Evolutionary conservation across 2,797 vertebrate genomes (phyloP), one percentile per base, ranked within the genome.

Genomic region (Sphenodon punctatus): DNA sequence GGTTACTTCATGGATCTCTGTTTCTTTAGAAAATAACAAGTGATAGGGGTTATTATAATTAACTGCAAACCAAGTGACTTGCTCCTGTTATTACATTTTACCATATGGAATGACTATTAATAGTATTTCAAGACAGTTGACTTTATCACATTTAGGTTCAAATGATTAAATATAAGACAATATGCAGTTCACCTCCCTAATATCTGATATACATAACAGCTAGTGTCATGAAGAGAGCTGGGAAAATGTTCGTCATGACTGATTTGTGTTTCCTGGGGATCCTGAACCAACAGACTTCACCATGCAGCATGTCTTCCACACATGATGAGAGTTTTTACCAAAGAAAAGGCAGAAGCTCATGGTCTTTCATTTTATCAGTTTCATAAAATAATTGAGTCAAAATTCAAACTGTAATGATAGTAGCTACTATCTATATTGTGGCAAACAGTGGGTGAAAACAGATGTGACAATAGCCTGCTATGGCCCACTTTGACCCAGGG

Each of bases 71-170:
- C 60, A 84, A 46, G 12, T 0, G 0, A 63, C 36, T 78, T 51
- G 17, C 30, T 66, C 78, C 59, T 48, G n/a, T 66, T 78, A 69
- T 64, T 82, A 30, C 56, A 77, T 82, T 93, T 75, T 60, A 38
- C 75, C 75, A 63, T 72, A 58, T 46, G 79, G 22, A 78, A 77
- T 86, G 34, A 87, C 89, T 85, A 89, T 65, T 82, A 89, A 85
- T 27, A 73, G 39, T n/a, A 69, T 69, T 49, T 87, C 23, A 38
- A 75, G 63, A 76, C 49, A 66, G 10, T 27, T 61, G 86, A 61
- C 72, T 78, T 14, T 86, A 87, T 90, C 64, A 68, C 34, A 67
- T 70, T 78, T 80, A 75, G 58, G 65, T 19, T 59, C 71, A 83
- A 82, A 85, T n/a, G n/a, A n/a, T n/a, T n/a, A n/a, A n/a, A n/a